phyloP scores from a whole-genome alignment of 2,888 invertebrate genomes.

The Acronicta alni region DNA sequence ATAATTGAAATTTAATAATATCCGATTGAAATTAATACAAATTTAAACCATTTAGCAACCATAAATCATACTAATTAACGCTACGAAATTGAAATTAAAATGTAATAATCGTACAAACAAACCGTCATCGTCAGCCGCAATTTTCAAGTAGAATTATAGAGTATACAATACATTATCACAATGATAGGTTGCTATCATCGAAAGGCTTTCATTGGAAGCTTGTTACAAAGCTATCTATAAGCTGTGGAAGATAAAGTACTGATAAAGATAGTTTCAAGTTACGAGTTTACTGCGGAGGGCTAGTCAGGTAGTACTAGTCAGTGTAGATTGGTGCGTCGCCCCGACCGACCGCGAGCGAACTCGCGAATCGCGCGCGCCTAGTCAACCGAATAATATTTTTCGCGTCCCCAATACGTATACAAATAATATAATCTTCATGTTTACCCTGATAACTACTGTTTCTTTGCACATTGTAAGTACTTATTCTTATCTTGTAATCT shows the following conservation, averaged over 20 bases:
- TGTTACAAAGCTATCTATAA: slow-evolving; percentile 57
- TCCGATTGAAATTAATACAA: slow-evolving; percentile 15
- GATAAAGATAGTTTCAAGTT: slow-evolving; percentile 56
- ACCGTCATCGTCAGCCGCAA: background rate
- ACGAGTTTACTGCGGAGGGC: slow-evolving; percentile 25
- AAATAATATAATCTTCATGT: slow-evolving; percentile 50
- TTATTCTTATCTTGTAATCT: slow-evolving; percentile 45
- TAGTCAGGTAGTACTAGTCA: slow-evolving; percentile 10
- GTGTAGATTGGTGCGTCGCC: slow-evolving; percentile 49
- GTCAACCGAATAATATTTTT: slow-evolving; percentile 27
- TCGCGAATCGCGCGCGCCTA: slow-evolving; percentile 19
- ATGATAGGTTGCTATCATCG: slow-evolving; percentile 30
- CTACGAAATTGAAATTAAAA: slow-evolving; percentile 6
- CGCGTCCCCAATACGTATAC: slow-evolving; percentile 31
- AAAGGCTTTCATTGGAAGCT: slow-evolving; percentile 53
- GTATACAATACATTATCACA: slow-evolving; percentile 19
- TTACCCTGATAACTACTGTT: slow-evolving; percentile 46
- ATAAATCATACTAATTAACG: slow-evolving; percentile 2
- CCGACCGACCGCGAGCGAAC: slow-evolving; percentile 50
- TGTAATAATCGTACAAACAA: slow-evolving; percentile 2
- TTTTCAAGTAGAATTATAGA: slow-evolving; percentile 21
- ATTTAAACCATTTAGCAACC: slow-evolving; percentile 4
- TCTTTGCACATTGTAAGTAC: slow-evolving; percentile 50
- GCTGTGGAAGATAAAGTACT: slow-evolving; percentile 54
- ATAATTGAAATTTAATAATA: slow-evolving; percentile 3